phyloP scores from a whole-genome alignment of 2,113 vertebrate species.

The Rhea pennata region DNA sequence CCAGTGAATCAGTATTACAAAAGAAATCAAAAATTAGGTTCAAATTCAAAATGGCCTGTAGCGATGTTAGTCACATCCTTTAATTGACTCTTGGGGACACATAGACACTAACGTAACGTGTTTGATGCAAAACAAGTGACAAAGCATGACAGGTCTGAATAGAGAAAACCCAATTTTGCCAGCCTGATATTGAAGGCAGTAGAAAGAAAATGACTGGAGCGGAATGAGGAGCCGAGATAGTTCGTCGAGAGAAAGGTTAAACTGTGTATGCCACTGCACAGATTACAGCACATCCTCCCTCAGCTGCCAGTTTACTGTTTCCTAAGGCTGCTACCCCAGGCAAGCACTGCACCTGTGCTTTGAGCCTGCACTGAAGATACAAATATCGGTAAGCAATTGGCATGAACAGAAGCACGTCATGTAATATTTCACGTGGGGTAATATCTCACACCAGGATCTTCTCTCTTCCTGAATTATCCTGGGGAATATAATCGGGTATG shows the following conservation, averaged over 20 bases:
- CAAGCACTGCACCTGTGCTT: neutral
- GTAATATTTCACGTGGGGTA: neutral
- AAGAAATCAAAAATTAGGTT: neutral
- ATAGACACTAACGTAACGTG: neutral
- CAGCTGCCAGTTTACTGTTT: neutral
- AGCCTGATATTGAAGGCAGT: neutral
- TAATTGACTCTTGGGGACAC: conserved; percentile 12
- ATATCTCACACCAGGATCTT: neutral
- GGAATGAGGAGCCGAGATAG: neutral
- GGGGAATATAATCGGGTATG: neutral
- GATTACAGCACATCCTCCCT: too few species aligned
- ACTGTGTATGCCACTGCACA: neutral
- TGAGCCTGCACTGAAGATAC: neutral
- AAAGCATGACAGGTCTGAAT: neutral
- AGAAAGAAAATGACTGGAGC: neutral
- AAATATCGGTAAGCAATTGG: neutral
- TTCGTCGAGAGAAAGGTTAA: neutral
- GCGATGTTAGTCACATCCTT: neutral
- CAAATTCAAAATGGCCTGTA: neutral
- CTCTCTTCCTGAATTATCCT: neutral
- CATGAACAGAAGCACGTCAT: neutral
- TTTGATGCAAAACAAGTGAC: neutral
- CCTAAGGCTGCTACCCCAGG: neutral
- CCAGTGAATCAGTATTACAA: neutral
- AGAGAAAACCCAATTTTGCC: neutral